A percentile compares a stretch with the other conserved stretches of the same genome.
Evolutionary conservation across 2,888 invertebrate genomes (phyloP).

Genomic region (Strigamia maritima): DNA sequence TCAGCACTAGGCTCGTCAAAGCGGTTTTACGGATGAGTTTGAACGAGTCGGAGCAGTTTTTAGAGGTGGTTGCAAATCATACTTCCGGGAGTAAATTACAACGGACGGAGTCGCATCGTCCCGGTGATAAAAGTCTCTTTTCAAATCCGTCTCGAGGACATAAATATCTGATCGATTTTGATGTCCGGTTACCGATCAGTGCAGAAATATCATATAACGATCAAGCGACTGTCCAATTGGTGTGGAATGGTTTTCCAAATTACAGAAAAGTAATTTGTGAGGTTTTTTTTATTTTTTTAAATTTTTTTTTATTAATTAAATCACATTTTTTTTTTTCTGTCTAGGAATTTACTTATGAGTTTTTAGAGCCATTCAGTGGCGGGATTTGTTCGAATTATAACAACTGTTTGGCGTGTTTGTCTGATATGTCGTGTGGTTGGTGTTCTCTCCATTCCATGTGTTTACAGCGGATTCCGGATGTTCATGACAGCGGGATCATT

Average conservation of each 20-base stretch:
- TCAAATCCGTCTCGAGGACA: conserved; percentile 42
- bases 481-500: conserved; percentile 49
- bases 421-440: conserved; percentile 89
- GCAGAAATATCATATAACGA: conserved; percentile 27
- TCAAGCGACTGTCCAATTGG: conserved; percentile 12
- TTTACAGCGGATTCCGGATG: conserved; percentile 65
- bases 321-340: conserved; percentile 43
- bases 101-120: conserved; percentile 43
- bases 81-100: conserved; percentile 31
- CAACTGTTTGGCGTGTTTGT: conserved; percentile 82
- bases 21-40: conserved; percentile 44
- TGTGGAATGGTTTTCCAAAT: conserved; percentile 38
- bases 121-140: conserved; percentile 43
- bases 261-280: conserved; percentile 35
- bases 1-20: conserved; percentile 37
- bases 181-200: conserved; percentile 39
- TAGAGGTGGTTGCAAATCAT: conserved; percentile 39
- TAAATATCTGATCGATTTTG: conserved; percentile 45
- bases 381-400: conserved; percentile 72
- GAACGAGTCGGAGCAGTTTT: conserved; percentile 42
- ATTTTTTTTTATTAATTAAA: too few relatives aligned
- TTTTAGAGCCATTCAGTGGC: conserved; percentile 80
- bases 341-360: conserved; percentile 78
- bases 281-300: too few relatives aligned
- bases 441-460: conserved; percentile 74